Evolutionary conservation across 2,888 invertebrate genomes (phyloP), one percentile per base, ranked within the genome.

Genomic region (Hypolimnas misippus): DNA sequence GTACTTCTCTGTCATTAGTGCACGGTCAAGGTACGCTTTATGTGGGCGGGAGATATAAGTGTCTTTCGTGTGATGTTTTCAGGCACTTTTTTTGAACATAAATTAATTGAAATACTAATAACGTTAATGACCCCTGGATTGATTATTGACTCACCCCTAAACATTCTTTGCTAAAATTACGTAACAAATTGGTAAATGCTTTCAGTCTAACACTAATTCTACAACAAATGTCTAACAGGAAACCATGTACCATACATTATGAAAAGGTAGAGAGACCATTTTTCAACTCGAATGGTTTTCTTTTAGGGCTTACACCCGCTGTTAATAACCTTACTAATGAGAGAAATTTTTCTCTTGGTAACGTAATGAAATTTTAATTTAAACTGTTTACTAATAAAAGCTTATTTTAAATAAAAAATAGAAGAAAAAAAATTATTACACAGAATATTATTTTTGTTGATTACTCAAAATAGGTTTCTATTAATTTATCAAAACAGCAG

Each of bases 21-120:
- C 88, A 90, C 85, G 88, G 89, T 88, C 90, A 90, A 89, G 89
- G 89, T 87, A 86, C 81, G 76, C 76, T 76, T 74, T 70, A 74
- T 77, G 70, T 73, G 75, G 73, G 74, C 76, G 73, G 55, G 55
- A 51, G 57, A 51, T 58, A 62, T 66, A 58, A 46, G 29, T 49
- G 35, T 52, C 33, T 3, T 49, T 46, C 40, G 16, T 44, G 52
- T 33, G 7, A 59, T 17, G 8, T 46, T 57, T 53, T 35, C 17
- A 29, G 25, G 4, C 17, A 17, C 12, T 12, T 10, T 12, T 21
- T n/a, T 33, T 33, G 33, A 12, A 2, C 2, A 33, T 8, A 10
- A 2, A 33, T 21, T 21, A 21, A 21, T 25, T 21, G 21, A 6
- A 21, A 46, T n/a, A n/a, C 21, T n/a, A n/a, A 19, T 19, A 10